phyloP scores from a whole-genome alignment of 2,797 vertebrate species.

The Mallotus villosus region DNA sequence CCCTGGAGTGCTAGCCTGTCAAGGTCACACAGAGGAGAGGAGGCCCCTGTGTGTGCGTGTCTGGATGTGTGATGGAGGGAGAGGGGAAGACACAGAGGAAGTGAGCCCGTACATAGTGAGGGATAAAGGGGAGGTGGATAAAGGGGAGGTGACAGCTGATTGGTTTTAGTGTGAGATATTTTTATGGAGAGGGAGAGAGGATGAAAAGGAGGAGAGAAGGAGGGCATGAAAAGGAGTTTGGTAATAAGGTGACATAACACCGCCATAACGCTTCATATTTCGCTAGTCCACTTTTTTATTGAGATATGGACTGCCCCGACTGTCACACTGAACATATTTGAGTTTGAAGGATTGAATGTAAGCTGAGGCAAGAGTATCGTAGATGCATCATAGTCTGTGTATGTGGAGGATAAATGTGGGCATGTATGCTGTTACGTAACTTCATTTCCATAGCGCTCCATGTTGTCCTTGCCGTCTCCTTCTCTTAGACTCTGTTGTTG shows the following conservation, averaged over 20 bases:
- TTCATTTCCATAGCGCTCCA: slow-evolving; percentile 24
- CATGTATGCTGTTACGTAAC: slow-evolving; percentile 45
- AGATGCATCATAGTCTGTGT: slow-evolving; percentile 4
- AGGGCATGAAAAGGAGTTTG: slow-evolving; percentile 44
- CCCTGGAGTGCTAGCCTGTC: slow-evolving; percentile 71
- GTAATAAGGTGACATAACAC: slow-evolving; percentile 40
- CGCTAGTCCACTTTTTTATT: not conserved
- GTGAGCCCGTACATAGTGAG: slow-evolving; percentile 48
- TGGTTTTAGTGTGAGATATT: slow-evolving; percentile 49
- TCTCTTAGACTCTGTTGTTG: slow-evolving; percentile 19
- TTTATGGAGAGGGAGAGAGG: slow-evolving; percentile 36
- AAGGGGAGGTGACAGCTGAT: slow-evolving; percentile 51
- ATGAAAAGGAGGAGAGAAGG: slow-evolving; percentile 19
- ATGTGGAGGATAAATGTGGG: slow-evolving; percentile 5
- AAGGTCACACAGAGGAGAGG: slow-evolving; percentile 76
- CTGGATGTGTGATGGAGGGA: slow-evolving; percentile 10
- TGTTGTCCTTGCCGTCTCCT: slow-evolving; percentile 21
- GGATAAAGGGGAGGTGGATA: slow-evolving; percentile 50
- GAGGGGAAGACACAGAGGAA: slow-evolving; percentile 44
- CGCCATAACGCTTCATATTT: slow-evolving; percentile 18
- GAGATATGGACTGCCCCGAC: slow-evolving; percentile 3
- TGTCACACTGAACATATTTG: slow-evolving; percentile 32
- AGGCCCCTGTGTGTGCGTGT: slow-evolving; percentile 44
- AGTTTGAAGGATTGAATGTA: slow-evolving; percentile 17
- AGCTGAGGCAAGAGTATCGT: not conserved